Evolutionary conservation across 1,140 invertebrate species (phyloP).

Genomic region (Aphelinus atriplicis): DNA sequence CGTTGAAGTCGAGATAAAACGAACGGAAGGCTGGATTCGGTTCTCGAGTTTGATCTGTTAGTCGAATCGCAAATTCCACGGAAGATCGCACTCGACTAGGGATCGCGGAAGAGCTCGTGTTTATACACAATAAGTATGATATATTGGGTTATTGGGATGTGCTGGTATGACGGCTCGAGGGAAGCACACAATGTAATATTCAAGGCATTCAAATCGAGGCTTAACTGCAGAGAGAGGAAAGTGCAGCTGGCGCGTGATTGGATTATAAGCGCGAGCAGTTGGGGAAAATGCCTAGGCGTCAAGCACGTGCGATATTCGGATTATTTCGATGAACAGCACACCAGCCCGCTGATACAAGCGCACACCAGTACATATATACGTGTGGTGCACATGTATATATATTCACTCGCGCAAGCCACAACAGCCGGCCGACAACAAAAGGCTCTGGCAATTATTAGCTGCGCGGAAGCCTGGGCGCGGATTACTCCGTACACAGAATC

Average conservation of each 20-base stretch:
- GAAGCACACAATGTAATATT: background rate
- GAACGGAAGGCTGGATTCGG: too few relatives aligned
- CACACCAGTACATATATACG: too few relatives aligned
- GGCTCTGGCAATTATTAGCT: conserved; percentile 45
- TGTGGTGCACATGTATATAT: too few relatives aligned
- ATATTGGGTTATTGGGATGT: background rate
- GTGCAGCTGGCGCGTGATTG: conserved; percentile 1
- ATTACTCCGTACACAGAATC: too few relatives aligned
- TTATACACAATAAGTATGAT: background rate
- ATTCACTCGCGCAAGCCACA: too few relatives aligned
- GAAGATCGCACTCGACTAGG: too few relatives aligned
- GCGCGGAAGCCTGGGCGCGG: conserved; percentile 1
- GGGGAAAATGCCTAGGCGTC: conserved; percentile 11
- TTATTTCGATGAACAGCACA: conserved; percentile 43
- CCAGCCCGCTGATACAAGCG: too few relatives aligned
- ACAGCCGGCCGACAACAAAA: conserved; percentile 42
- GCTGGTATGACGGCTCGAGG: background rate
- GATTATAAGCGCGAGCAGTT: background rate
- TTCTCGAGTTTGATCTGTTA: too few relatives aligned
- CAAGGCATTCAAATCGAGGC: background rate
- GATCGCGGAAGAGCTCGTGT: background rate
- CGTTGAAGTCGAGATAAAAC: too few relatives aligned
- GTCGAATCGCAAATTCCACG: too few relatives aligned
- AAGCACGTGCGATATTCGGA: conserved; percentile 41
- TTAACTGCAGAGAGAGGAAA: background rate